Evolutionary conservation across 2,888 invertebrate species (phyloP).

Genomic region (Phyllotreta striolata): DNA sequence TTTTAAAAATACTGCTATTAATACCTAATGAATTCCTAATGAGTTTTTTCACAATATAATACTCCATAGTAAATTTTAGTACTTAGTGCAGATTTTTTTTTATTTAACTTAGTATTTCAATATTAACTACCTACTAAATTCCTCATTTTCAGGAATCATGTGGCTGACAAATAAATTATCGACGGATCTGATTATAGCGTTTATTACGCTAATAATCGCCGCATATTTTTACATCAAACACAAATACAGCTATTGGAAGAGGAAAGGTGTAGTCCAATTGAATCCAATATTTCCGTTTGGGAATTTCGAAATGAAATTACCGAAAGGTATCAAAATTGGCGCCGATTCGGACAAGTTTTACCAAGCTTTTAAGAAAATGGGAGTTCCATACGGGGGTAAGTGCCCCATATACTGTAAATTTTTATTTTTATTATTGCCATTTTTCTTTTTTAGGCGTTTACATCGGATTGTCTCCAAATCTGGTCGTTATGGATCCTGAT

Average conservation of each 20-base stretch:
- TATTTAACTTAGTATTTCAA: no score
- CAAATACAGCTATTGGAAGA: conserved; percentile 27
- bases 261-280: conserved; percentile 20
- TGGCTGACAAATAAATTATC: neutral
- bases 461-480: no score
- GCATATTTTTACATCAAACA: conserved; percentile 15
- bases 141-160: conserved; percentile 1
- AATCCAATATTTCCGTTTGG: conserved; percentile 26
- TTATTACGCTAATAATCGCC: conserved; percentile 10
- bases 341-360: conserved; percentile 18
- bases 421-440: no score
- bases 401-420: no score
- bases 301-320: conserved; percentile 17
- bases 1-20: no score
- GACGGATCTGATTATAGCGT: neutral
- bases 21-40: no score
- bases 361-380: conserved; percentile 30
- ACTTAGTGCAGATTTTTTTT: no score
- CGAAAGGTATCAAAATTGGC: conserved; percentile 32
- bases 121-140: neutral
- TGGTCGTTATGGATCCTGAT: no score
- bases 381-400: conserved; percentile 30
- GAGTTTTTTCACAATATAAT: no score
- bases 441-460: no score
- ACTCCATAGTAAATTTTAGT: no score